A percentile compares a stretch with the other conserved stretches of the same genome.
Evolutionary conservation across 2,113 vertebrate species (phyloP).

Genomic region (Hemiscyllium ocellatum): DNA sequence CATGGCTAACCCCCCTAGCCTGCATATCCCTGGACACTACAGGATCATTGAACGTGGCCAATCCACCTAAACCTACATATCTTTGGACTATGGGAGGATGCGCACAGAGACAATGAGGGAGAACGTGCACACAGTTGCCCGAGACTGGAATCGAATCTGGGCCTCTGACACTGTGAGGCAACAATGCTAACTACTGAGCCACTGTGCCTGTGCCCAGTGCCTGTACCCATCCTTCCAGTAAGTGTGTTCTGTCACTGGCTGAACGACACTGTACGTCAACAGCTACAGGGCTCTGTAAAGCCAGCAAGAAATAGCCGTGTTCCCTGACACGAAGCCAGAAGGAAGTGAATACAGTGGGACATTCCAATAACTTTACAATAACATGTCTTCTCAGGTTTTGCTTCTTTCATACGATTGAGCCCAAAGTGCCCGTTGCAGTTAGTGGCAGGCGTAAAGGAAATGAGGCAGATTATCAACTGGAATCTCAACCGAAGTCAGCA

Average conservation of each 20-base stretch:
- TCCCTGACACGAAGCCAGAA: neutral
- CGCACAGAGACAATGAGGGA: too few relatives aligned
- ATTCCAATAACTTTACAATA: neutral
- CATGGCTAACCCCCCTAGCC: too few relatives aligned
- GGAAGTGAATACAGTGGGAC: neutral
- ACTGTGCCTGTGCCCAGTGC: neutral
- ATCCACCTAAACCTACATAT: too few relatives aligned
- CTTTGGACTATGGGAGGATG: too few relatives aligned
- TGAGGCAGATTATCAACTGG: neutral
- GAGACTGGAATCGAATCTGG: too few relatives aligned
- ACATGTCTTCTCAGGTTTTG: neutral
- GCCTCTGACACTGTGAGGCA: too few relatives aligned
- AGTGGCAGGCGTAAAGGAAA: neutral
- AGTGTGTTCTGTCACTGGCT: neutral
- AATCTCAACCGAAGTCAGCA: neutral
- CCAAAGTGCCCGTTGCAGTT: neutral
- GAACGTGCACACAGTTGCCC: too few relatives aligned
- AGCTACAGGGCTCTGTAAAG: neutral
- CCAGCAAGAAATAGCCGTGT: neutral
- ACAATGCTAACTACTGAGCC: too few relatives aligned
- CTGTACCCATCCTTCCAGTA: neutral
- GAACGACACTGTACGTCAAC: neutral
- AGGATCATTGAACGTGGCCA: too few relatives aligned
- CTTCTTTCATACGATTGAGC: neutral
- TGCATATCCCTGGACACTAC: too few relatives aligned